phyloP scores from a whole-genome alignment of 2,888 invertebrate genomes.

The Copidosoma aretas region DNA sequence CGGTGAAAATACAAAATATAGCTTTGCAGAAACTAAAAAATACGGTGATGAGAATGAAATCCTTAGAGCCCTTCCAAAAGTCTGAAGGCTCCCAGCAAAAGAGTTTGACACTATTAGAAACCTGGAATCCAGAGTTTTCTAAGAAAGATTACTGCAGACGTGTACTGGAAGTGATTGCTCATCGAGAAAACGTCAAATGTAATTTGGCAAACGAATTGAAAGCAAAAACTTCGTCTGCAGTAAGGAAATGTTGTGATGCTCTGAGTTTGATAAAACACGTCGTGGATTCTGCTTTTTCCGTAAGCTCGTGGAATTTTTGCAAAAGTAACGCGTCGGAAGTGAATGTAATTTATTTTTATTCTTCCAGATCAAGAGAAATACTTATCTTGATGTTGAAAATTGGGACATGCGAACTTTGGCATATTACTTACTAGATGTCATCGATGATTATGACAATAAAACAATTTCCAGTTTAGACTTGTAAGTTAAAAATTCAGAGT shows the following conservation, averaged over 20 bases:
- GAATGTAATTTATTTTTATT: neutral
- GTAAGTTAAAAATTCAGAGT: conserved; percentile 21
- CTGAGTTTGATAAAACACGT: conserved; percentile 49
- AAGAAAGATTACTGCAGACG: conserved; percentile 22
- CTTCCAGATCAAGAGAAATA: neutral
- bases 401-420: conserved; percentile 45
- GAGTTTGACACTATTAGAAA: conserved; percentile 19
- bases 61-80: conserved; percentile 2
- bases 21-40: conserved; percentile 42
- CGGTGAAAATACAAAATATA: conserved; percentile 43
- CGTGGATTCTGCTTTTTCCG: conserved; percentile 48
- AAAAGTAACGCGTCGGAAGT: no score
- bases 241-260: conserved; percentile 42
- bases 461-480: conserved; percentile 12
- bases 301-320: conserved; percentile 28
- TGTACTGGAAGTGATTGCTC: conserved; percentile 45
- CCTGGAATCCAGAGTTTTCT: conserved; percentile 4
- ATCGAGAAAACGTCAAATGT: conserved; percentile 46
- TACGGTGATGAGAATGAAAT: neutral
- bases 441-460: conserved; percentile 25
- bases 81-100: conserved; percentile 27
- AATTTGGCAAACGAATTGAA: conserved; percentile 35
- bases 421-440: conserved; percentile 38
- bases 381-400: conserved; percentile 11
- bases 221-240: conserved; percentile 34